phyloP scores from a whole-genome alignment of 2,888 invertebrate genomes.

The Tryphoninae sp. region DNA sequence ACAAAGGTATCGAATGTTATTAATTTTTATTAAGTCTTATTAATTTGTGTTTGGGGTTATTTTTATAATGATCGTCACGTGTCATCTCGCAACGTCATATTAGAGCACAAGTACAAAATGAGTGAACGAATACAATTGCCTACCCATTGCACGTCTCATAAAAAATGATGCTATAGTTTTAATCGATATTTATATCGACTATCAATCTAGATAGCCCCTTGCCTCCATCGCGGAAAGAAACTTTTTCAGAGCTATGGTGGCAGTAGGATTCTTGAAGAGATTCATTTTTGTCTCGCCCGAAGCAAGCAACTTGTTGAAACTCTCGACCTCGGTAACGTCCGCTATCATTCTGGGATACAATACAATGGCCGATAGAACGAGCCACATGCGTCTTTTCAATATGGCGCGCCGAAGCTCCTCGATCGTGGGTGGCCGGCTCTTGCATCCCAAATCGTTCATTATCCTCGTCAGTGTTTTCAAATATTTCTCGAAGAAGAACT shows the following conservation, averaged over 20 bases:
- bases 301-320: constrained; percentile 58
- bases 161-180: no score
- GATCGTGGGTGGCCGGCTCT: constrained; percentile 67
- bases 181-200: no score
- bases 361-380: constrained; percentile 64
- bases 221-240: constrained; percentile 66
- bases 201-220: constrained; percentile 68
- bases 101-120: no score
- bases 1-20: not conserved
- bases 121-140: no score
- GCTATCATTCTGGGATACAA: constrained; percentile 70
- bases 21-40: no score
- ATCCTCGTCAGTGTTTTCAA: constrained; percentile 57
- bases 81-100: no score
- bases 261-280: constrained; percentile 68
- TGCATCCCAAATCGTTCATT: constrained; percentile 67
- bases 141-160: no score
- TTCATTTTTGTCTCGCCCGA: constrained; percentile 66
- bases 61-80: no score
- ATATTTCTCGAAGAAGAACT: constrained; percentile 67
- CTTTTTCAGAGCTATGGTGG: constrained; percentile 60
- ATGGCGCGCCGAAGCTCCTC: constrained; percentile 65
- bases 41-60: no score
- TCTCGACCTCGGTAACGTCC: constrained; percentile 65
- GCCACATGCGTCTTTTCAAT: constrained; percentile 68